Conservation (phyloP, 1,140 invertebrate genomes). For the Hypothenemus hampei region DNA sequence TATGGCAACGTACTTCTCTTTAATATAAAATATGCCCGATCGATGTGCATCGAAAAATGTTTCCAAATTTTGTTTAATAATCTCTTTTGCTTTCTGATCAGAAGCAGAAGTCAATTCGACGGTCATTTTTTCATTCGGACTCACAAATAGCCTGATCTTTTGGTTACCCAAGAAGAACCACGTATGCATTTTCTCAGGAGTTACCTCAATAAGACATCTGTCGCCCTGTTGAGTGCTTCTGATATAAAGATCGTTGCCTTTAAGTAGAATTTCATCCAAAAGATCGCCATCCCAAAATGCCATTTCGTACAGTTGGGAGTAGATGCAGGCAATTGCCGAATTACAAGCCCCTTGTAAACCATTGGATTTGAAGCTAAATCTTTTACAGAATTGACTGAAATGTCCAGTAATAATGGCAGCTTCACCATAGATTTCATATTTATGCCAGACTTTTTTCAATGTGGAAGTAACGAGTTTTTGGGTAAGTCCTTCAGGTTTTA, state of each 20-base stretch:
- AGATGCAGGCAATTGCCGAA: conserved; percentile 36
- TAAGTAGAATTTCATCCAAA: conserved; percentile 35
- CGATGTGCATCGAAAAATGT: conserved; percentile 29
- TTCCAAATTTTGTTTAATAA: conserved; percentile 21
- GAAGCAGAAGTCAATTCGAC: conserved; percentile 11
- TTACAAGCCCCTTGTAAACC: conserved; percentile 38
- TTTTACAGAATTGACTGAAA: conserved; percentile 35
- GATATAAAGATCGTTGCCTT: conserved; percentile 34
- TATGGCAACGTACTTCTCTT: conserved; percentile 25
- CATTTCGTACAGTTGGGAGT: conserved; percentile 35
- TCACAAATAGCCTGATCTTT: conserved; percentile 32
- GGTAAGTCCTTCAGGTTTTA: conserved; percentile 34
- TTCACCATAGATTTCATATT: conserved; percentile 25
- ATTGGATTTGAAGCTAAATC: conserved; percentile 34
- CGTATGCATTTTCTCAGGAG: conserved; percentile 26
- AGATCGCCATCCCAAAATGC: conserved; percentile 29
- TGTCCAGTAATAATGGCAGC: conserved; percentile 28
- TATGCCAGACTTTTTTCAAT: conserved; percentile 37
- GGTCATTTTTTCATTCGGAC: conserved; percentile 1
- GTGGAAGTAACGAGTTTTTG: conserved; percentile 35
- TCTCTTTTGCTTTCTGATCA: conserved; percentile 22
- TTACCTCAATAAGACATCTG: conserved; percentile 25
- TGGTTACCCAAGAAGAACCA: conserved; percentile 30
- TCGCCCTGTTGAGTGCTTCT: conserved; percentile 29
- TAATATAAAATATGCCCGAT: conserved; percentile 26